Conservation (phyloP, 2,797 vertebrate genomes). For the Enteromius fasciolatus region DNA sequence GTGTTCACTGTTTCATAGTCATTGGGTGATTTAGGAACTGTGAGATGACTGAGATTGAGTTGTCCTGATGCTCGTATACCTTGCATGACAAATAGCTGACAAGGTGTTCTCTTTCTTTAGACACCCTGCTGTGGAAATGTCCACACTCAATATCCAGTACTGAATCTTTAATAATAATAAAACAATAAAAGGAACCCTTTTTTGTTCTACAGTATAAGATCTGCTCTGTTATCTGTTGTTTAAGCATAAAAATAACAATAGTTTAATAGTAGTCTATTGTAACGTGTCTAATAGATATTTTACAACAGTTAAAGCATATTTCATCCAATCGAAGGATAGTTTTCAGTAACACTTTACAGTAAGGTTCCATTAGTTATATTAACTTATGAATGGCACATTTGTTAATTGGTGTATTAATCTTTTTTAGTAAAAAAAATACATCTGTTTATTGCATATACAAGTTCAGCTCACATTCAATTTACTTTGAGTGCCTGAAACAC, state of each 20-base stretch:
- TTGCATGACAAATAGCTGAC: constrained; percentile 50
- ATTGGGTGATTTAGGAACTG: constrained; percentile 49
- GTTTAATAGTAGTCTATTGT: neutral
- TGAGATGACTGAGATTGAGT: constrained; percentile 39
- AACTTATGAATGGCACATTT: neutral
- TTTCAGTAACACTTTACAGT: neutral
- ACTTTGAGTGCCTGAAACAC: neutral
- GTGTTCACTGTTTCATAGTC: constrained; percentile 40
- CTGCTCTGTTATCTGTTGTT: neutral
- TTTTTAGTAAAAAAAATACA: neutral
- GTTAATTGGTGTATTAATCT: neutral
- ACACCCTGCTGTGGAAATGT: constrained; percentile 31
- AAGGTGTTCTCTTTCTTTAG: neutral
- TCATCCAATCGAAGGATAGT: neutral
- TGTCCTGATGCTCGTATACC: constrained; percentile 23
- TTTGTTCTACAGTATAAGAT: neutral
- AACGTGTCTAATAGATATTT: neutral
- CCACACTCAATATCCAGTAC: neutral
- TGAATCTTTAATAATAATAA: neutral
- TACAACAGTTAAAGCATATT: neutral
- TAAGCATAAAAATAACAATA: neutral
- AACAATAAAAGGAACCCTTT: neutral
- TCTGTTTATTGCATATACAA: neutral
- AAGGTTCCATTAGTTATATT: neutral
- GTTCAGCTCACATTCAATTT: neutral